These are phyloP conservation scores for Tetramorium alpestre DNA, from an alignment of 1,140 invertebrate species.

Conservation along the genomic window DNA sequence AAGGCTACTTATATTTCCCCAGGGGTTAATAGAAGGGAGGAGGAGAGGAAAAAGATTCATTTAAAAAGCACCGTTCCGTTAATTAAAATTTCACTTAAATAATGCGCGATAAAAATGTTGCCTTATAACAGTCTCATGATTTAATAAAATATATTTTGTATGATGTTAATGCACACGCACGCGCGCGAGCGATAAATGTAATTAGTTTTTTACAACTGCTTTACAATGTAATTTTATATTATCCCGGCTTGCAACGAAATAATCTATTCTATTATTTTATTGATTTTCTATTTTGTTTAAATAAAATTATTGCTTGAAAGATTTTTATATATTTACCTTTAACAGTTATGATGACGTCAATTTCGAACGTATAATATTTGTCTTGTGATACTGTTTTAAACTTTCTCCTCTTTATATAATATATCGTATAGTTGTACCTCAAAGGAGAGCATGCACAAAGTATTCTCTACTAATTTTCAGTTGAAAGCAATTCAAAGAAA, in stretches of 20 bases:
- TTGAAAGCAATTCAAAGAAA: not conserved
- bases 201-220: not conserved
- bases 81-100: conserved; percentile 4
- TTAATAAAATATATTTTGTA: not conserved
- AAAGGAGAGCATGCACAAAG: not conserved
- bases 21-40: not conserved
- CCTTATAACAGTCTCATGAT: not conserved
- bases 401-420: not conserved
- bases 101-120: not conserved
- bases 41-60: not conserved
- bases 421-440: too few species aligned
- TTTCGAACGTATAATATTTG: not conserved
- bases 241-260: not conserved
- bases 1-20: not conserved
- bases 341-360: not conserved
- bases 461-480: not conserved
- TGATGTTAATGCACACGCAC: not conserved
- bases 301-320: too few species aligned
- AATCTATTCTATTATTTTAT: not conserved
- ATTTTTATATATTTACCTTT: not conserved
- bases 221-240: not conserved
- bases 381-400: not conserved
- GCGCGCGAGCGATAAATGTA: not conserved
- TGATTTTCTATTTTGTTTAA: not conserved
- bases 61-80: not conserved